Evolutionary conservation across 2,888 invertebrate genomes (phyloP).

Genomic region (Molorchus minor): DNA sequence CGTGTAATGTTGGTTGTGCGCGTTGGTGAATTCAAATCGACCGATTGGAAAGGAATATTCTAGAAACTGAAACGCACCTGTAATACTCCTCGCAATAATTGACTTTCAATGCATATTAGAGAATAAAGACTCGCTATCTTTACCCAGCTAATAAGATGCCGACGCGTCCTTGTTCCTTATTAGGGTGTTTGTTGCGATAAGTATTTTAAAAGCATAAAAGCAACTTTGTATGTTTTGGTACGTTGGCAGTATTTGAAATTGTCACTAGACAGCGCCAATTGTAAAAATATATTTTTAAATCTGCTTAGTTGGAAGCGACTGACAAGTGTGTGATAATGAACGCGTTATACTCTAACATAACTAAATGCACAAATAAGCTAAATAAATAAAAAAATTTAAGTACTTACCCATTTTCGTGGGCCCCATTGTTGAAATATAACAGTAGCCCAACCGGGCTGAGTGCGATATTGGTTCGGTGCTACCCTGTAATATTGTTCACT

Average conservation of each 20-base stretch:
- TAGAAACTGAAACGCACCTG: slow-evolving; percentile 13
- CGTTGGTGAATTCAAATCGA: slow-evolving; percentile 8
- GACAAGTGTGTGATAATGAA: background rate
- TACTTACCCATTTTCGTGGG: slow-evolving; percentile 42
- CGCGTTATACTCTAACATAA: too few species aligned
- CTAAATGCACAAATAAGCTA: slow-evolving; percentile 11
- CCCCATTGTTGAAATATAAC: slow-evolving; percentile 39
- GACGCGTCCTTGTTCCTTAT: too few species aligned
- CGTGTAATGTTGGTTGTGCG: background rate
- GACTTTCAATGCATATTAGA: background rate
- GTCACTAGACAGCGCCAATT: slow-evolving; percentile 9
- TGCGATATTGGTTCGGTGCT: slow-evolving; percentile 29
- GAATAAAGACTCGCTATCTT: too few species aligned
- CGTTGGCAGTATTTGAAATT: slow-evolving; percentile 17
- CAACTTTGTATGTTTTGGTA: too few species aligned
- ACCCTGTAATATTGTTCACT: slow-evolving; percentile 45
- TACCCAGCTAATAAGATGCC: too few species aligned
- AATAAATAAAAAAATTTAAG: background rate
- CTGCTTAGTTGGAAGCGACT: background rate
- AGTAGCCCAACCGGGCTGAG: slow-evolving; percentile 35
- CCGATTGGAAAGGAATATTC: slow-evolving; percentile 18
- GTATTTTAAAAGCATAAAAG: too few species aligned
- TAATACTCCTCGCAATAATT: too few species aligned
- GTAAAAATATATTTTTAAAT: slow-evolving; percentile 7
- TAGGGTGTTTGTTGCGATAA: too few species aligned